Conservation (phyloP, 1,140 invertebrate species). For the Pseudomyrmex concolor region DNA sequence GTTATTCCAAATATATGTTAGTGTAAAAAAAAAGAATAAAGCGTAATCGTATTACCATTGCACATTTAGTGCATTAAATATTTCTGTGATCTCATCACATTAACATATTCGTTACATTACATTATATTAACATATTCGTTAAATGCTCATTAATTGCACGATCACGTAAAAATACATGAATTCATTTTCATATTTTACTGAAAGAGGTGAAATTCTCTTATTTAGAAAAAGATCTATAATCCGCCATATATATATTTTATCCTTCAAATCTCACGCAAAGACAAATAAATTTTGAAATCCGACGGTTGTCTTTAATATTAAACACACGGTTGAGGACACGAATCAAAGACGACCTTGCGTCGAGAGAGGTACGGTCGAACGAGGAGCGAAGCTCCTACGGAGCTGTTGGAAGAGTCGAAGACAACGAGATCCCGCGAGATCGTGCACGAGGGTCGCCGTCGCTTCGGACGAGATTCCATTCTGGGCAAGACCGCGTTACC, state of each 20-base stretch:
- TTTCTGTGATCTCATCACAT: neutral
- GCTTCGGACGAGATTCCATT: constrained; percentile 71
- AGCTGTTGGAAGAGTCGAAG: constrained; percentile 31
- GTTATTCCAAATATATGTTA: too few relatives aligned
- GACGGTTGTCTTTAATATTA: constrained; percentile 8
- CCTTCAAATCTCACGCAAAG: neutral
- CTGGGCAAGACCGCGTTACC: constrained; percentile 63
- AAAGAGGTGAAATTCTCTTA: neutral
- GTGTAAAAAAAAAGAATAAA: neutral
- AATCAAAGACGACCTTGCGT: neutral
- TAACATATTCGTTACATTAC: neutral
- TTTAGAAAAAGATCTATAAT: neutral
- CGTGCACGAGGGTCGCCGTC: constrained; percentile 39
- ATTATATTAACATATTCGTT: neutral
- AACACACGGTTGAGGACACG: neutral
- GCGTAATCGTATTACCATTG: neutral
- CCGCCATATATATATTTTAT: neutral
- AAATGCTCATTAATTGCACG: too few relatives aligned
- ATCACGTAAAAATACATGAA: too few relatives aligned
- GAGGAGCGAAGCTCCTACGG: neutral
- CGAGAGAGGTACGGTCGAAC: neutral
- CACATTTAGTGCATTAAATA: neutral
- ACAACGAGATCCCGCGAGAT: constrained; percentile 62
- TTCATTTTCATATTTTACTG: neutral
- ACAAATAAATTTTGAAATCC: constrained; percentile 7